Percentiles rank a stretch among this genome's conserved stretches.
These are phyloP conservation scores for Clupea harengus DNA, from an alignment of 2,113 vertebrate species.

Conservation along the genomic window DNA sequence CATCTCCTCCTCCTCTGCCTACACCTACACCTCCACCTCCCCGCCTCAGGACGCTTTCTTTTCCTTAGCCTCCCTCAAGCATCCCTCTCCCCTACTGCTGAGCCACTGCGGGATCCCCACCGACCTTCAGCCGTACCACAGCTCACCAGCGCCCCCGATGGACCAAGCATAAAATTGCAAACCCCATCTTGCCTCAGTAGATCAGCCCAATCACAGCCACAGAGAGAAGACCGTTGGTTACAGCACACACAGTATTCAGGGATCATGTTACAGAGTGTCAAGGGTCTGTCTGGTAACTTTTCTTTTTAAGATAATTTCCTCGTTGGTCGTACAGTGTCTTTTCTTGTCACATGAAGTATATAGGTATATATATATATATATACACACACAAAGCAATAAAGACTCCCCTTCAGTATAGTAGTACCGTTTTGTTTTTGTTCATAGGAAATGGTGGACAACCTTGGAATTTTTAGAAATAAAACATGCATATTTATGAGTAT, in stretches of 20 bases:
- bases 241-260: constrained; percentile 48
- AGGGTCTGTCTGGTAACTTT: constrained; percentile 27
- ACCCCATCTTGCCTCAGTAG: constrained; percentile 66
- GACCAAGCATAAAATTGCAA: constrained; percentile 55
- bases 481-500: constrained; percentile 57
- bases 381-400: constrained; percentile 47
- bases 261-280: constrained; percentile 36
- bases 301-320: constrained; percentile 20
- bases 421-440: constrained; percentile 37
- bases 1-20: constrained; percentile 21
- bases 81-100: constrained; percentile 82
- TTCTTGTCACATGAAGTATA: constrained; percentile 6
- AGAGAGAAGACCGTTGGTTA: constrained; percentile 70
- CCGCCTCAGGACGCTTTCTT: constrained; percentile 66
- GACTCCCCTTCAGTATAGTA: constrained; percentile 26
- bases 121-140: constrained; percentile 89
- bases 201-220: constrained; percentile 77
- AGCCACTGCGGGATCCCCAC: constrained; percentile 88
- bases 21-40: constrained; percentile 27
- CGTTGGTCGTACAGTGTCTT: constrained; percentile 12
- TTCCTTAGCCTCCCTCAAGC: constrained; percentile 81
- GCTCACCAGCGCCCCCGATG: constrained; percentile 82
- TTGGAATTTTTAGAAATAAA: constrained; percentile 26
- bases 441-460: constrained; percentile 21
- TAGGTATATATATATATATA: constrained; percentile 8